Conservation (phyloP, 2,113 vertebrate genomes). For the Melospiza melodia region DNA sequence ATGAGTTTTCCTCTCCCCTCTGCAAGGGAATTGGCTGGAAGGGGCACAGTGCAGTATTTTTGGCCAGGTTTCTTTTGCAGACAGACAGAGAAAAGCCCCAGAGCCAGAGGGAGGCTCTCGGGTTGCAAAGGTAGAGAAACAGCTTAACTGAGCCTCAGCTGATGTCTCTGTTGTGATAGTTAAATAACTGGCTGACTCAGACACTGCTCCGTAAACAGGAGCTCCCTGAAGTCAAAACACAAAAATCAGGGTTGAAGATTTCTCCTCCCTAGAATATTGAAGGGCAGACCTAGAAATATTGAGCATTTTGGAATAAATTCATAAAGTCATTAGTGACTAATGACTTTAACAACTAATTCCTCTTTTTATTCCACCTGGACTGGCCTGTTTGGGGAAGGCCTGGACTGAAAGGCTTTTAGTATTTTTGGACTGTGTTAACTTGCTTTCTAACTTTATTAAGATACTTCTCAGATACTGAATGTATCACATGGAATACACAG, state of each 20-base stretch:
- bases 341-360: neutral
- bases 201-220: neutral
- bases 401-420: neutral
- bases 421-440: neutral
- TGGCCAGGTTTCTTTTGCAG: neutral
- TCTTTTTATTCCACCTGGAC: neutral
- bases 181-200: neutral
- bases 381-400: neutral
- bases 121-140: neutral
- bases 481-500: neutral
- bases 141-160: neutral
- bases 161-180: neutral
- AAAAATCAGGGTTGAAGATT: neutral
- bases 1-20: neutral
- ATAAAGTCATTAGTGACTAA: neutral
- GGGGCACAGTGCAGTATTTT: neutral
- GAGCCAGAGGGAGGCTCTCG: neutral
- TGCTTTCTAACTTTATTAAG: neutral
- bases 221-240: slow-evolving; percentile 2
- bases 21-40: neutral
- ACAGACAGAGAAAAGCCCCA: neutral
- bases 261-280: neutral
- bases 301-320: neutral
- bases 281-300: neutral
- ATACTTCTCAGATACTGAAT: neutral